Evolutionary conservation across 2,797 vertebrate genomes (phyloP).

Genomic region (Thripadectes ignobilis): DNA sequence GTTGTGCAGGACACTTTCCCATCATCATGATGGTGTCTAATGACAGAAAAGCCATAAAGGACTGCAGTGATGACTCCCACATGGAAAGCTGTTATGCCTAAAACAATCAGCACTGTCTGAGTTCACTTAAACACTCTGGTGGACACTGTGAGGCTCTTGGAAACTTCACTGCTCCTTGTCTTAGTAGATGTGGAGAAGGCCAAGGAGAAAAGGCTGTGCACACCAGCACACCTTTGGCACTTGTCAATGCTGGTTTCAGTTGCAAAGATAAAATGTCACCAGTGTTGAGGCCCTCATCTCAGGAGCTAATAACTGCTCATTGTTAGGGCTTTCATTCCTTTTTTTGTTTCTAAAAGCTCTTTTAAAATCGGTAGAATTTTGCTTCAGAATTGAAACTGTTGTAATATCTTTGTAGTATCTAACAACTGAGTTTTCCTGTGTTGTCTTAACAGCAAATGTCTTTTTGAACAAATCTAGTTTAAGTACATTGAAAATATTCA

Average conservation of each 20-base stretch:
- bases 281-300: not conserved
- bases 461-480: not conserved
- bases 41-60: not conserved
- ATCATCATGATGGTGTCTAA: not conserved
- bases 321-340: not conserved
- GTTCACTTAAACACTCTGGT: not conserved
- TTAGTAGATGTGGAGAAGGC: not conserved
- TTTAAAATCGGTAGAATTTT: not conserved
- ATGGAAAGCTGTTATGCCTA: not conserved
- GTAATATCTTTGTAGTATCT: not conserved
- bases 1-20: not conserved
- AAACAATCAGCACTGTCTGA: not conserved
- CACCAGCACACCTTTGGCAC: not conserved
- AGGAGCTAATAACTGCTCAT: not conserved
- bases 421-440: not conserved
- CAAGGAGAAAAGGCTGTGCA: not conserved
- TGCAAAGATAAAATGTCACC: not conserved
- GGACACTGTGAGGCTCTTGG: not conserved
- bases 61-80: not conserved
- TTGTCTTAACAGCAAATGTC: constrained; percentile 23
- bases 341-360: not conserved
- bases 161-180: not conserved
- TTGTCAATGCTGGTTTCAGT: not conserved
- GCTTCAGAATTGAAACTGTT: not conserved
- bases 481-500: not conserved